Evolutionary conservation across 2,888 invertebrate species (phyloP), one percentile per base, ranked within the genome.

Genomic region (Cinara cedri): DNA sequence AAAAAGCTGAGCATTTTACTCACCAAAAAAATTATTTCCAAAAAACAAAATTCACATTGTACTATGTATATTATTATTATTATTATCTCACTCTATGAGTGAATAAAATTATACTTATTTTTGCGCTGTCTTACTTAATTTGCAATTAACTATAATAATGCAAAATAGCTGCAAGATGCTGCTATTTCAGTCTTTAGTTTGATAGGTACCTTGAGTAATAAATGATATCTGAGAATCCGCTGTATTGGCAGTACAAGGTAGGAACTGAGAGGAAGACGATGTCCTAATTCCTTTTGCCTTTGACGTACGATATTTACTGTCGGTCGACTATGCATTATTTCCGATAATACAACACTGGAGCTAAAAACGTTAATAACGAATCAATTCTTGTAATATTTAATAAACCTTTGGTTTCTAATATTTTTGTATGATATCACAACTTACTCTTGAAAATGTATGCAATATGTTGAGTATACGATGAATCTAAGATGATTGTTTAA

Each of bases 221-320:
- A 68, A 68, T 78, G 76, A 14, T 78, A 78, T 70, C 76, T 78
- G 4, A 78, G 34, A 55, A 78, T 78, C 10, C 76, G 66, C 34
- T 78, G 76, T 49, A 78, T 26, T 19, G 76, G 76, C 6, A 78
- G 9, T 34, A 34, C 76, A 21, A 78, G 60, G 49, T 78, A 78
- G 0, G 76, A 66, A 21, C 68, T 68, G 68, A 78, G 34, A 21
- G 76, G 51, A 34, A 78, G 66, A 19, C 76, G 76, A 57, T 78
- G 76, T 34, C 68, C 68, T 44, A 78, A 68, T 34, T 78, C 76
- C 6, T 49, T 78, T 70, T 78, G 68, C n/a, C 76, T 78, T 49
- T 70, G 68, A 19, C 57, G 49, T 46, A 78, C 49, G 14, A 68
- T 78, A 21, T 57, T 78, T 19, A 9, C 54, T 34, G 60, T 1